Conservation (phyloP, 1,140 invertebrate species). For the Orchesella cincta region DNA sequence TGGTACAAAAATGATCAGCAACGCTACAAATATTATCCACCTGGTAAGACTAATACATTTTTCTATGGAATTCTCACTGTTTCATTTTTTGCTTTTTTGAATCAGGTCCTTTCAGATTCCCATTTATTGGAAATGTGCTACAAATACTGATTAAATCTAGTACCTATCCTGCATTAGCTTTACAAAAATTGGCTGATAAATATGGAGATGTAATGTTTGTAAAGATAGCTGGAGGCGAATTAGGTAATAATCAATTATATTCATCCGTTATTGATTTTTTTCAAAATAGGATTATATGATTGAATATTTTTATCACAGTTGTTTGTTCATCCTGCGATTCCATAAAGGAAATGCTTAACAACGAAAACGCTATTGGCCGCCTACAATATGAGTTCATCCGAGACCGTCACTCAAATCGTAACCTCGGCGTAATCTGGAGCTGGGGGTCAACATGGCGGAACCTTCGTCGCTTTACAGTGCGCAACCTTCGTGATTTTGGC, state of each 20-base stretch:
- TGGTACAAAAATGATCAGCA: neutral
- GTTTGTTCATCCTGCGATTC: slow-evolving; percentile 39
- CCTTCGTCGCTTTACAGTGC: slow-evolving; percentile 37
- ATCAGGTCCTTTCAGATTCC: slow-evolving; percentile 39
- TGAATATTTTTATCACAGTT: slow-evolving; percentile 30
- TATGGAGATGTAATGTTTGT: slow-evolving; percentile 47
- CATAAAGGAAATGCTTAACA: slow-evolving; percentile 35
- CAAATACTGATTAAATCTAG: slow-evolving; percentile 37
- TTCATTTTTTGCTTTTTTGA: neutral
- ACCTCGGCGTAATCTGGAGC: slow-evolving; percentile 38
- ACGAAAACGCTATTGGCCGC: slow-evolving; percentile 38
- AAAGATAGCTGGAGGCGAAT: slow-evolving; percentile 41
- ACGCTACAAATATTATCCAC: neutral
- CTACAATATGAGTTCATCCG: slow-evolving; percentile 36
- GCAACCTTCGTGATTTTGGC: slow-evolving; percentile 39
- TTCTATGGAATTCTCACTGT: neutral
- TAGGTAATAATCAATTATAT: too few relatives aligned
- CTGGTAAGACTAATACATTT: neutral
- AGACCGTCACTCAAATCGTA: slow-evolving; percentile 40
- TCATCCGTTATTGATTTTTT: neutral
- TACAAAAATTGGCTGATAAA: slow-evolving; percentile 33
- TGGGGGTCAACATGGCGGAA: slow-evolving; percentile 29
- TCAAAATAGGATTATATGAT: neutral
- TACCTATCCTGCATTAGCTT: slow-evolving; percentile 30
- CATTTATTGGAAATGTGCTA: slow-evolving; percentile 41